phyloP scores from a whole-genome alignment of 37 sponge, comb jelly and placozoan genomes.

The Tethya wilhelma region DNA sequence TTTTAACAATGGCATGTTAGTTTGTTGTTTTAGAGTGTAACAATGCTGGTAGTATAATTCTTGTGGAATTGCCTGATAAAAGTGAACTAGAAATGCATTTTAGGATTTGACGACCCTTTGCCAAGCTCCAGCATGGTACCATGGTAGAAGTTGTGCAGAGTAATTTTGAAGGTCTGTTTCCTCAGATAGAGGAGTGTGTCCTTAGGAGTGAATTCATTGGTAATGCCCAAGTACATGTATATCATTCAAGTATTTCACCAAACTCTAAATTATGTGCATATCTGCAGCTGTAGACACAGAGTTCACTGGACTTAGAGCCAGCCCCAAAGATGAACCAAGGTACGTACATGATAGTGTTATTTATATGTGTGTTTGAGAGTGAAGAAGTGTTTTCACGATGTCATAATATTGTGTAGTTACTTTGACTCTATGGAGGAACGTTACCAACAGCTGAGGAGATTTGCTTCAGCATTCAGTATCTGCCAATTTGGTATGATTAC shows the following conservation, averaged over 20 bases:
- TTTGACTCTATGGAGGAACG: conserved; percentile 71
- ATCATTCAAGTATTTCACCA: too few relatives aligned
- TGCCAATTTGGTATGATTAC: conserved; percentile 67
- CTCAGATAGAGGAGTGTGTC: conserved; percentile 43
- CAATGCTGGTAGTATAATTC: too few relatives aligned
- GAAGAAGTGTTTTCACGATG: too few relatives aligned
- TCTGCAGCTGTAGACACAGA: conserved; percentile 74
- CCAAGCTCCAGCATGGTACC: neutral
- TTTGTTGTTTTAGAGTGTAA: too few relatives aligned
- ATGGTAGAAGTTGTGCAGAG: conserved; percentile 48
- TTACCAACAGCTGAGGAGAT: conserved; percentile 57
- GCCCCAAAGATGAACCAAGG: conserved; percentile 28
- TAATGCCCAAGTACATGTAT: conserved; percentile 19
- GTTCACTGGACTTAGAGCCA: conserved; percentile 69
- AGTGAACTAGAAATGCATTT: too few relatives aligned
- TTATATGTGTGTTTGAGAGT: too few relatives aligned
- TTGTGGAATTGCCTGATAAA: too few relatives aligned
- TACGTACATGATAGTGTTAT: too few relatives aligned
- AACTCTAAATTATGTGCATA: too few relatives aligned
- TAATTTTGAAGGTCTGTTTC: conserved; percentile 57
- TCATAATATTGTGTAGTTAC: conserved; percentile 21
- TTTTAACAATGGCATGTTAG: too few relatives aligned
- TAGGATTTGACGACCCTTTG: neutral
- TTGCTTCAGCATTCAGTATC: conserved; percentile 60
- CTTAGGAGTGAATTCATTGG: conserved; percentile 58